These are phyloP conservation scores for Rhabdomys pumilio DNA, from an alignment of 2,797 vertebrate species.

Conservation along the genomic window DNA sequence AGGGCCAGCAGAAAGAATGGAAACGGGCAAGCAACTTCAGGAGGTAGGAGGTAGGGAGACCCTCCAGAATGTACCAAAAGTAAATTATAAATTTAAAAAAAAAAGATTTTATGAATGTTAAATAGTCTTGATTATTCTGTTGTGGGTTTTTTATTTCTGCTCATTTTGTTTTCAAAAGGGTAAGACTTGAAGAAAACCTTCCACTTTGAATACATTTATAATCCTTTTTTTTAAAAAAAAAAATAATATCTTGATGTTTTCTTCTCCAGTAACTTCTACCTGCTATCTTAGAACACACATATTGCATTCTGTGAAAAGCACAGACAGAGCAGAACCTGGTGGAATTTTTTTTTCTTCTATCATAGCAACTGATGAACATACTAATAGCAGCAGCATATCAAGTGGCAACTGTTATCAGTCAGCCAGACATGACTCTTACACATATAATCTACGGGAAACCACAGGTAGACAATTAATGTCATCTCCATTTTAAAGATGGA, in stretches of 20 bases:
- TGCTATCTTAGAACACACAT: background rate
- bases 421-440: too few relatives aligned
- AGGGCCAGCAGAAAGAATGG: too few relatives aligned
- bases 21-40: too few relatives aligned
- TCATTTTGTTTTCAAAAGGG: background rate
- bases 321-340: background rate
- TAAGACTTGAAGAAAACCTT: background rate
- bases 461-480: background rate
- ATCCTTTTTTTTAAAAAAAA: background rate
- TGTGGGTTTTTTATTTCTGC: background rate
- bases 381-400: background rate
- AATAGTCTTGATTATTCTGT: background rate
- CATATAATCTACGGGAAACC: background rate
- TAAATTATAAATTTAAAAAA: too few relatives aligned
- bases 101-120: background rate
- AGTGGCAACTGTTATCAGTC: background rate
- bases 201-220: background rate
- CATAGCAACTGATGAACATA: background rate
- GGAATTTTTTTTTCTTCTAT: background rate
- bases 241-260: background rate
- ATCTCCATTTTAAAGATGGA: background rate
- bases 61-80: too few relatives aligned
- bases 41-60: too few relatives aligned
- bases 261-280: background rate
- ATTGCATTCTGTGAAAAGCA: background rate